Conservation (phyloP, 2,113 vertebrate species). For the Rutilus rutilus region DNA sequence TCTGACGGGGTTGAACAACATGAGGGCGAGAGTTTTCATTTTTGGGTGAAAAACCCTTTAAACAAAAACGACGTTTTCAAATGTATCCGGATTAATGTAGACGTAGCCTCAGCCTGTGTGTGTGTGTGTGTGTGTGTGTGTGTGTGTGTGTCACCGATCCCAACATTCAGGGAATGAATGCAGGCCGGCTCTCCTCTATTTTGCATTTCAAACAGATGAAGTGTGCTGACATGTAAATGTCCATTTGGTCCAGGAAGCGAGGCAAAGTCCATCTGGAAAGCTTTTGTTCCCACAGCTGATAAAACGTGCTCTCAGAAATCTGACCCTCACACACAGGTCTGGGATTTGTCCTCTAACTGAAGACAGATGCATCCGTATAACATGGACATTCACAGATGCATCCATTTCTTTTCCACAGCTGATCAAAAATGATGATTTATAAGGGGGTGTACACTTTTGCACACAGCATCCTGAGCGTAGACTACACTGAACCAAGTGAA, state of each 20-base stretch:
- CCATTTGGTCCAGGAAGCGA: constrained; percentile 68
- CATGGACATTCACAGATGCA: neutral
- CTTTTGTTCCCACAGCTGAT: constrained; percentile 76
- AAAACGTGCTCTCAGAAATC: constrained; percentile 66
- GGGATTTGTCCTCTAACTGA: constrained; percentile 66
- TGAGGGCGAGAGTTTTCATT: too few species aligned
- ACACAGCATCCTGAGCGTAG: too few species aligned
- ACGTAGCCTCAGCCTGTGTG: too few species aligned
- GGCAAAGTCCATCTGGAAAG: constrained; percentile 65
- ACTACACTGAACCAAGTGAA: too few species aligned
- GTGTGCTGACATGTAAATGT: constrained; percentile 59
- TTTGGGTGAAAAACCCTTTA: too few species aligned
- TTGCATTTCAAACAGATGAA: neutral
- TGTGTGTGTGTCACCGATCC: too few species aligned
- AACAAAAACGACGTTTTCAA: too few species aligned
- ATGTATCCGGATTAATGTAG: too few species aligned
- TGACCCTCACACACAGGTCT: constrained; percentile 65
- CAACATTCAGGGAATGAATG: neutral
- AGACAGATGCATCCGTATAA: constrained; percentile 67
- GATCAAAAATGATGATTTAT: too few species aligned
- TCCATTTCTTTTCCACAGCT: neutral
- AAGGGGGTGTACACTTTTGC: too few species aligned
- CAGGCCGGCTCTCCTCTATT: neutral
- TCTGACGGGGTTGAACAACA: too few species aligned
- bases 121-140: too few species aligned